Conservation (phyloP, 2,113 vertebrate genomes). For the Sialia sialis region DNA sequence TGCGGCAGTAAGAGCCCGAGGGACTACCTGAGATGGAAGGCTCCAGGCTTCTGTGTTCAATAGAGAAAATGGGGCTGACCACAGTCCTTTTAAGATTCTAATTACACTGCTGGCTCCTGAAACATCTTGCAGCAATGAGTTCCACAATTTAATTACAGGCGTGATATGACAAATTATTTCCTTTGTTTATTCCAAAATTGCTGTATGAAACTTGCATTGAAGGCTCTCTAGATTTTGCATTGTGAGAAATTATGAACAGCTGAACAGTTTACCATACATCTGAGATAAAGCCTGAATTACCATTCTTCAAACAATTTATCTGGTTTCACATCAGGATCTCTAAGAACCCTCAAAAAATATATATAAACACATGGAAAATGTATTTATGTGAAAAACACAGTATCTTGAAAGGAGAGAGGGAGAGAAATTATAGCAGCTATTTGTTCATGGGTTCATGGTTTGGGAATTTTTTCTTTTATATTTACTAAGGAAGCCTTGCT, state of each 20-base stretch:
- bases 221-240: neutral
- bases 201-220: neutral
- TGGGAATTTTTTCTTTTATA: neutral
- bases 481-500: neutral
- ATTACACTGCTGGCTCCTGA: constrained; percentile 17
- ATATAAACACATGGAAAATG: neutral
- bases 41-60: constrained; percentile 2
- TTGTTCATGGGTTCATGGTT: neutral
- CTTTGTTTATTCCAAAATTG: neutral
- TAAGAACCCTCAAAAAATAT: neutral
- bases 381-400: neutral
- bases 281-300: neutral
- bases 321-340: neutral
- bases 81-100: constrained; percentile 1
- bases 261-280: neutral
- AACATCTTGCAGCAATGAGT: neutral
- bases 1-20: neutral
- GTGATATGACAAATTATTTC: neutral
- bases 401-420: neutral
- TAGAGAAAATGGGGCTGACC: neutral
- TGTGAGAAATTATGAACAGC: neutral
- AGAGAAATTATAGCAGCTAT: neutral
- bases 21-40: neutral
- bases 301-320: neutral
- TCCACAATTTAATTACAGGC: neutral